phyloP scores from a whole-genome alignment of 2,888 invertebrate species.

The Lottia gigantea region DNA sequence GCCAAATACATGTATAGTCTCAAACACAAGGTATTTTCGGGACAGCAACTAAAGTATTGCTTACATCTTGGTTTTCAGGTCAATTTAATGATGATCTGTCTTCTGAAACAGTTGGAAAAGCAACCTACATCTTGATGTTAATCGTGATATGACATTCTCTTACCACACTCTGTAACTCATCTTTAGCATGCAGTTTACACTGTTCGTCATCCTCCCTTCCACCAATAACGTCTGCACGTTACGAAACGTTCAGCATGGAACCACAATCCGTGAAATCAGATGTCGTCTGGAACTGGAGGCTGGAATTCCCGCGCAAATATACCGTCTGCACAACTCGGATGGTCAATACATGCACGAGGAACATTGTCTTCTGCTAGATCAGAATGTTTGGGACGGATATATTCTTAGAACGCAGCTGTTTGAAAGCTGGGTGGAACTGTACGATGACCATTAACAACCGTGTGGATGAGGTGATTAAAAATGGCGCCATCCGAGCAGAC shows the following conservation, averaged over 20 bases:
- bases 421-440: slow-evolving; percentile 45
- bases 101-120: too few species aligned
- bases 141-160: too few species aligned
- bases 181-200: slow-evolving; percentile 34
- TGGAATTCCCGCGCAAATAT: slow-evolving; percentile 49
- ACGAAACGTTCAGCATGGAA: slow-evolving; percentile 45
- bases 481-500: slow-evolving; percentile 39
- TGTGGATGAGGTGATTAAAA: slow-evolving; percentile 42
- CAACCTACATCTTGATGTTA: too few species aligned
- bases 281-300: slow-evolving; percentile 45
- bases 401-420: slow-evolving; percentile 41
- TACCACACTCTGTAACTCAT: neutral
- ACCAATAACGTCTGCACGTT: slow-evolving; percentile 49
- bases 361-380: slow-evolving; percentile 40
- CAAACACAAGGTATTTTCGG: too few species aligned
- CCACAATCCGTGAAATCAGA: slow-evolving; percentile 40
- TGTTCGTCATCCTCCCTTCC: slow-evolving; percentile 48
- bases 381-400: slow-evolving; percentile 52
- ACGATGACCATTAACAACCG: slow-evolving; percentile 32
- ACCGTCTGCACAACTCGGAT: slow-evolving; percentile 43
- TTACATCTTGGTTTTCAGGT: too few species aligned
- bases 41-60: too few species aligned
- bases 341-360: slow-evolving; percentile 43
- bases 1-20: too few species aligned
- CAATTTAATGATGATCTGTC: too few species aligned